phyloP scores from a whole-genome alignment of 2,113 vertebrate species.

The Bufo bufo region DNA sequence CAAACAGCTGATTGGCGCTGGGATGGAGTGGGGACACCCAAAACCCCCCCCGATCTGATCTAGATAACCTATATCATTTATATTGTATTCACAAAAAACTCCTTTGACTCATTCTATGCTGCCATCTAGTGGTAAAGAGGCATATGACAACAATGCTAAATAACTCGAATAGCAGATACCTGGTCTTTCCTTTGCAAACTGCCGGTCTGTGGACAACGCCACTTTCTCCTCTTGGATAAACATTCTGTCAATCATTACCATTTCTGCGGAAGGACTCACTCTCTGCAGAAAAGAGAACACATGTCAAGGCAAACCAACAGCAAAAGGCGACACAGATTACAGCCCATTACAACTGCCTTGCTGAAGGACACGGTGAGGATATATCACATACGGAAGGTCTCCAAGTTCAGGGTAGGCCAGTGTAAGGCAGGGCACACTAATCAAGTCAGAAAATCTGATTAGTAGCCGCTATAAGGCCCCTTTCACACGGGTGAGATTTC shows the following conservation, averaged over 20 bases:
- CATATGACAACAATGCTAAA: not conserved
- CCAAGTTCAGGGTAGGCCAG: too few species aligned
- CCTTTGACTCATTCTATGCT: not conserved
- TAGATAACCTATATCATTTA: too few species aligned
- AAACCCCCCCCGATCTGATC: too few species aligned
- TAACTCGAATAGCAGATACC: conserved; percentile 67
- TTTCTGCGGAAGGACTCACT: conserved; percentile 91
- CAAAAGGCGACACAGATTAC: not conserved
- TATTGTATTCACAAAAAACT: too few species aligned
- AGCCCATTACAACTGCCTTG: not conserved
- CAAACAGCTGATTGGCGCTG: too few species aligned
- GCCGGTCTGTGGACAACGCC: conserved; percentile 81
- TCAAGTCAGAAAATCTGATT: too few species aligned
- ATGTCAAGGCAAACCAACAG: too few species aligned
- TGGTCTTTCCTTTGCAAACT: conserved; percentile 90
- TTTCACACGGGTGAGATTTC: too few species aligned
- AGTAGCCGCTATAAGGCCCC: too few species aligned
- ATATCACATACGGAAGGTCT: not conserved
- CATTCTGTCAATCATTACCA: conserved; percentile 98
- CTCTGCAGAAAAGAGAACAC: conserved; percentile 70
- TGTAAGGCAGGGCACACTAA: too few species aligned
- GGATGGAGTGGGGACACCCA: too few species aligned
- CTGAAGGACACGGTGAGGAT: not conserved
- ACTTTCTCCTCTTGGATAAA: conserved; percentile 96
- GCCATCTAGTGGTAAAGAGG: not conserved